Evolutionary conservation across 2,888 invertebrate species (phyloP).

Genomic region (Coenonympha arcania): DNA sequence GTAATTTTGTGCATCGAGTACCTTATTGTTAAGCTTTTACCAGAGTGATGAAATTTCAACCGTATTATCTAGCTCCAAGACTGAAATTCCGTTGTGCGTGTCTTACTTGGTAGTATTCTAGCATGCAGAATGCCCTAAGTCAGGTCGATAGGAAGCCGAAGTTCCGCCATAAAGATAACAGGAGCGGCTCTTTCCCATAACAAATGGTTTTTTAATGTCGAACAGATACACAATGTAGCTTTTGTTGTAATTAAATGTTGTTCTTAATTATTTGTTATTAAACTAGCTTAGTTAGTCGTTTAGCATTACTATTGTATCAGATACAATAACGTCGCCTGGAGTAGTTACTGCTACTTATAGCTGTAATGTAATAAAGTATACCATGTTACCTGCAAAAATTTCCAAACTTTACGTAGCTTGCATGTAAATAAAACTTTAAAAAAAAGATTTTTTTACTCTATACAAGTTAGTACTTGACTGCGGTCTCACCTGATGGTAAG

Average conservation of each 20-base stretch:
- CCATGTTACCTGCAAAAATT: too few species aligned
- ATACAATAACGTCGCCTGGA: too few species aligned
- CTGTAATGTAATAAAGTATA: too few species aligned
- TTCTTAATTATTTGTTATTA: slow-evolving; percentile 16
- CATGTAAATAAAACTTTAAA: too few species aligned
- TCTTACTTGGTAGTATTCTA: slow-evolving; percentile 3
- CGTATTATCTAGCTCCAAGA: neutral
- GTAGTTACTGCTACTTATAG: too few species aligned
- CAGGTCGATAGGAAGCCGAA: slow-evolving; percentile 35
- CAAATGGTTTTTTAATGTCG: slow-evolving; percentile 63
- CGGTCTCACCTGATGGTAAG: too few species aligned
- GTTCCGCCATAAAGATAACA: slow-evolving; percentile 62
- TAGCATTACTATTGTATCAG: too few species aligned
- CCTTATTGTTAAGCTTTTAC: neutral
- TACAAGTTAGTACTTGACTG: too few species aligned
- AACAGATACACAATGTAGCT: slow-evolving; percentile 38
- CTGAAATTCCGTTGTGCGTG: neutral
- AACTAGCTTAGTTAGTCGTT: slow-evolving; percentile 13
- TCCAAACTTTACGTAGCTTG: too few species aligned
- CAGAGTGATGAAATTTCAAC: neutral
- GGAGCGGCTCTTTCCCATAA: slow-evolving; percentile 52
- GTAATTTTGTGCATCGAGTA: slow-evolving; percentile 1
- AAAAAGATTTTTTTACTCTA: too few species aligned
- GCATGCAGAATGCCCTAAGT: slow-evolving; percentile 23
- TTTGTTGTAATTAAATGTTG: slow-evolving; percentile 22